Evolutionary conservation across 2,113 vertebrate species (phyloP).

Genomic region (Semnopithecus entellus): DNA sequence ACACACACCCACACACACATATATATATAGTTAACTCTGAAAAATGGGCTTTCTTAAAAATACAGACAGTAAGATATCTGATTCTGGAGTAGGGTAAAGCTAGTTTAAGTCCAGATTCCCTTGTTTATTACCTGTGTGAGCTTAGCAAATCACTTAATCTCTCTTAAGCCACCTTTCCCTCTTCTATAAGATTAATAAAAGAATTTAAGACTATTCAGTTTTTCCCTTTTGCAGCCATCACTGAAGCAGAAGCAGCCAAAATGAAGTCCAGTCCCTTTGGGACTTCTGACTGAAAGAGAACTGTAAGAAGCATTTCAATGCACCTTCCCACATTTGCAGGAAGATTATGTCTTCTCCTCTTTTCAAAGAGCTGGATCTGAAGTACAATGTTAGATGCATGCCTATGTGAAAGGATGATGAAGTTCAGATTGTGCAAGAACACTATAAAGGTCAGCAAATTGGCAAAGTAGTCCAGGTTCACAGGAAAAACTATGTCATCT

Average conservation of each 20-base stretch:
- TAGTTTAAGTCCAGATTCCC: neutral
- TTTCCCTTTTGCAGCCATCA: neutral
- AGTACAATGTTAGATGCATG: neutral
- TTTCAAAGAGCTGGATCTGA: neutral
- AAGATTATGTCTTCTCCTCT: neutral
- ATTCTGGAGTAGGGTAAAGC: slow-evolving; percentile 1
- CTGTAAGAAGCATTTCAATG: neutral
- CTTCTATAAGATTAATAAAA: neutral
- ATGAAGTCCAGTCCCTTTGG: neutral
- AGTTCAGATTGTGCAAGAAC: neutral
- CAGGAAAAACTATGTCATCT: neutral
- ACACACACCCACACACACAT: neutral
- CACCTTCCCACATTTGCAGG: neutral
- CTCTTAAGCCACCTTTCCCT: neutral
- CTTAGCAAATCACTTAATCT: neutral
- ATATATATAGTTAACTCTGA: neutral
- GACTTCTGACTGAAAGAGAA: neutral
- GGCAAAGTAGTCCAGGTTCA: neutral
- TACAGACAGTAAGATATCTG: neutral
- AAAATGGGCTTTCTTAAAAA: neutral
- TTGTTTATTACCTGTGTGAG: neutral
- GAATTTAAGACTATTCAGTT: neutral
- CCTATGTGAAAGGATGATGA: neutral
- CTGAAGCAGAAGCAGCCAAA: neutral
- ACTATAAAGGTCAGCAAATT: neutral